Base-by-base conservation (phyloP, 2,888 invertebrate genomes). In the Cephus sareptanus region DNA sequence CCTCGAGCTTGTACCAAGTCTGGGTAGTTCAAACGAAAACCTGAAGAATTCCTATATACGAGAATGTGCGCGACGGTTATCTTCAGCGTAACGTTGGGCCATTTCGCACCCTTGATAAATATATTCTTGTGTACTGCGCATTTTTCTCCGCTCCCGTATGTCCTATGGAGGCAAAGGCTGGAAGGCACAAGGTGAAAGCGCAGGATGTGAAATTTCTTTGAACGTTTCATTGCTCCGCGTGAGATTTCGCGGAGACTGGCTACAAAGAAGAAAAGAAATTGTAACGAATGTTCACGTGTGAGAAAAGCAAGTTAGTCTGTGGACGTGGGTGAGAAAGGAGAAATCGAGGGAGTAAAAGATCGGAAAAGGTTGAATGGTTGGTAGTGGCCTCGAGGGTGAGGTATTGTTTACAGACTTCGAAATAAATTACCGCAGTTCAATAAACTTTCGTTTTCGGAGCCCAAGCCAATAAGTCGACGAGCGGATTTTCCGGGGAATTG, bases 391-490 rank as follows among this genome's bases (percentile, higher is more conserved):
- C 13, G 31, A 68, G 75, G 33, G 75, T 75, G 30, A 68, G 23
- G 31, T 69, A 70, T 77, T 74, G 79, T 74, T 79, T 76, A 74
- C 71, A 37, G 76, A 74, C 69, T 37, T 74, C 37, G 70, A 77
- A 76, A 74, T 76, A 76, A 79, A 76, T 79, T 74, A 74, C 79
- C 13, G n/a, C 23, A 30, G 40, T 68, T 75, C 75, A 68, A 68
- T 33, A 75, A 68, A 75, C 74, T 74, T 74, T 35, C 74, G n/a
- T 35, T 74, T 74, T 74, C 74, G 37, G 1, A 34, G n/a, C 23
- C 33, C 33, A 40, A 69, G 75, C 77, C 82, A 84, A 85, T 87
- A 86, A 86, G 81, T 81, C 77, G 80, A 81, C 80, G 68, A 78
- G 79, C 75, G 79, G 13, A 75, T 75, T 69, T 75, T 37, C 78